Evolutionary conservation across 2,113 vertebrate species (phyloP), one percentile per base, ranked within the genome.

Genomic region (Leiothrix lutea): DNA sequence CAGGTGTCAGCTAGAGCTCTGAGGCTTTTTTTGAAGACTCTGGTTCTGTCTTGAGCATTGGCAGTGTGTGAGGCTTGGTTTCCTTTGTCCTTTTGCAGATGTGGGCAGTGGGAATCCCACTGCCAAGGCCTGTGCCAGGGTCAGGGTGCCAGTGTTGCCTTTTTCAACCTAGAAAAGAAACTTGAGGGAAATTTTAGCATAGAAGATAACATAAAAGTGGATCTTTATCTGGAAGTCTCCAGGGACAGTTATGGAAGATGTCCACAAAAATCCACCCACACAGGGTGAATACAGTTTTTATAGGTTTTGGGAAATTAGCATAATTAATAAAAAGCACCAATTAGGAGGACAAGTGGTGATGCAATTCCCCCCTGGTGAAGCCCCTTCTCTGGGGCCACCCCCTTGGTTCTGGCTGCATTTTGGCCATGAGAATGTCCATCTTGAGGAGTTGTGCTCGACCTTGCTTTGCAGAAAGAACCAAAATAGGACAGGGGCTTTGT

Each of bases 171-270:
- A 31, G 42, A 47, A 56, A 47, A 12, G 21, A 45, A 80, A 38
- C 13, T 21, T 0, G 0, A 33, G 22, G 13, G n/a, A 21, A 31
- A 29, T 36, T 15, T 66, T 8, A 36, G 12, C 16, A 5, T 3
- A 31, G 40, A 56, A 80, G 22, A 15, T 4, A 31, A 45, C 2
- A 7, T 15, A 56, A 45, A 31, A 36, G 40, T 56, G 33, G 21
- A 31, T 66, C 25, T 66, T 66, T 16, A 36, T 36, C 25, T 53
- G 26, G 6, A 66, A 4, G 4, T 40, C 19, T 44, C 31, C 60
- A 35, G 15, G 33, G 21, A 31, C 1, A 53, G 50, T 24, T 54
- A 35, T 25, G 50, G 26, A 36, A 20, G 26, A 36, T 36, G 20
- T 14, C 19, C 31, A 44, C 18, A 10, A 13, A 51, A 51, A 10